Conservation (phyloP, 2,113 vertebrate species). For the Vicugna pacos region DNA sequence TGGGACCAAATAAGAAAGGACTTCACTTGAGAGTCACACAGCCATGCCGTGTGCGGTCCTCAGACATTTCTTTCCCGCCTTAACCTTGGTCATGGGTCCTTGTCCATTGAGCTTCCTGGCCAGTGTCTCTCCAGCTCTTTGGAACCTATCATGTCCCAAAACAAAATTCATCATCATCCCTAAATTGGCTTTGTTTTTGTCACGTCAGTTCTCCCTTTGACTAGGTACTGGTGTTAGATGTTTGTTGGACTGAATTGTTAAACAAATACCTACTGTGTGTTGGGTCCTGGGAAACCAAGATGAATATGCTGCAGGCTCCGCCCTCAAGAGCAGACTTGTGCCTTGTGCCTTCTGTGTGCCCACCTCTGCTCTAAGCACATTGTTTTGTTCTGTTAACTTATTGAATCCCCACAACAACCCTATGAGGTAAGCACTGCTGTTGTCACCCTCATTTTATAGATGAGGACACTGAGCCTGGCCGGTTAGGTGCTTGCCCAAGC, state of each 20-base stretch:
- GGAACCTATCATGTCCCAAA: neutral
- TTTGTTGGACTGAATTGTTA: neutral
- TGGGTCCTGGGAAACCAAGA: neutral
- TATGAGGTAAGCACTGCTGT: neutral
- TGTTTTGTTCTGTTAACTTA: neutral
- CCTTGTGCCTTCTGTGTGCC: fast-evolving
- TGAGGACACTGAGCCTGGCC: neutral
- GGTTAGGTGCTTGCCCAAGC: too few relatives aligned
- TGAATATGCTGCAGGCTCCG: neutral
- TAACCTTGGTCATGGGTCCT: neutral
- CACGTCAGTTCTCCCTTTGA: neutral
- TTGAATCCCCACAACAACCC: neutral
- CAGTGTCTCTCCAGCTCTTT: neutral
- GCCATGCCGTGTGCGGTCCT: neutral
- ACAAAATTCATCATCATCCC: neutral
- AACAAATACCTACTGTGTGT: neutral
- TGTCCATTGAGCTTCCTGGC: neutral
- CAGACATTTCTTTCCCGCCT: neutral
- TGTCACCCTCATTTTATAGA: neutral
- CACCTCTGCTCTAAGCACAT: neutral
- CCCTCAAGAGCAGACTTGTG: neutral
- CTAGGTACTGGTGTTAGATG: neutral
- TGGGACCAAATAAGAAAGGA: neutral
- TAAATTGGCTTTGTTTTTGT: neutral
- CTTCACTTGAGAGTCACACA: neutral